Percentiles rank a stretch among this genome's conserved stretches.
Evolutionary conservation across 1,140 invertebrate genomes (phyloP).

Genomic region (Drosophila suzukii): DNA sequence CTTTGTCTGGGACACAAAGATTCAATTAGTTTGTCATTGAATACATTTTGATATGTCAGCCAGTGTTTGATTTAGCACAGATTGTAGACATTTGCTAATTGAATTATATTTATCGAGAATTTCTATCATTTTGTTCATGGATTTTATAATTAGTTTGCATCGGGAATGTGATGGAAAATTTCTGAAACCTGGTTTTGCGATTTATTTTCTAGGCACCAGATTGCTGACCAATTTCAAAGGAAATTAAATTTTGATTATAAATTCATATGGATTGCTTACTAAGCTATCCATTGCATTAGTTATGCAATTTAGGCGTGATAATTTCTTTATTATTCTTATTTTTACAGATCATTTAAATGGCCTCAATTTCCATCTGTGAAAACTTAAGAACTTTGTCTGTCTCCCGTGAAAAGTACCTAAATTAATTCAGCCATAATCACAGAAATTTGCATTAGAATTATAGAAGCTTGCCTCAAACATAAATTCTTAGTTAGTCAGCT

Average conservation of each 20-base stretch:
- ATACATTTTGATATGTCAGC: constrained; percentile 32
- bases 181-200: neutral
- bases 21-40: constrained; percentile 51
- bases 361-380: neutral
- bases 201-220: neutral
- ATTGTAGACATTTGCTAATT: constrained; percentile 50
- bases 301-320: too few relatives aligned
- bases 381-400: neutral
- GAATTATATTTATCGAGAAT: constrained; percentile 49
- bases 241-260: too few relatives aligned
- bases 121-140: constrained; percentile 8
- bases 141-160: constrained; percentile 42
- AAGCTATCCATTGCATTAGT: too few relatives aligned
- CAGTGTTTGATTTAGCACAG: constrained; percentile 39
- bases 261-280: too few relatives aligned
- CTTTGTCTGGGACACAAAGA: constrained; percentile 36
- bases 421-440: constrained; percentile 18
- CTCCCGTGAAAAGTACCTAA: neutral
- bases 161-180: neutral
- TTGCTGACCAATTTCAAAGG: neutral
- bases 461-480: constrained; percentile 11
- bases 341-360: too few relatives aligned
- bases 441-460: constrained; percentile 24
- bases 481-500: constrained; percentile 33
- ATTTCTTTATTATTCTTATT: too few relatives aligned